Conservation (phyloP, 2,797 vertebrate genomes). For the Melanotaenia pygmaea region DNA sequence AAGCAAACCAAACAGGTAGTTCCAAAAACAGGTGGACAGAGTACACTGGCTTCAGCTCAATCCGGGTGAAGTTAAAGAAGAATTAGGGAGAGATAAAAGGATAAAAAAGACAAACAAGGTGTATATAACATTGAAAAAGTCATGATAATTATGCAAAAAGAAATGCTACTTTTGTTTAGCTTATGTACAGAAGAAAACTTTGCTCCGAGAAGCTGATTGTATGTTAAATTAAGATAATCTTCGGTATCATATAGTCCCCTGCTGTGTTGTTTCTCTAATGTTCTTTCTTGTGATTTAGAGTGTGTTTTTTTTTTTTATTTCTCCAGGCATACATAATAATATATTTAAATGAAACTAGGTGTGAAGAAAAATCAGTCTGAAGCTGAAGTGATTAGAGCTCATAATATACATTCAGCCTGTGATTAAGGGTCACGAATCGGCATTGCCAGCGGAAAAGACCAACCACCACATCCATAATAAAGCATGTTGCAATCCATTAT, state of each 20-base stretch:
- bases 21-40: no score
- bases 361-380: conserved; percentile 7
- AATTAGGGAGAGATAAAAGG: no score
- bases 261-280: background rate
- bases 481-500: conserved; percentile 14
- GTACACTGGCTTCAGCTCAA: no score
- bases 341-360: conserved; percentile 33
- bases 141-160: no score
- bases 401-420: conserved; percentile 23
- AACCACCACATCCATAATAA: conserved; percentile 8
- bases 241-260: background rate
- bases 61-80: no score
- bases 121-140: no score
- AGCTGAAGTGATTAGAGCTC: conserved; percentile 37
- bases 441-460: conserved; percentile 10
- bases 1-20: no score
- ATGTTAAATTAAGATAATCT: background rate
- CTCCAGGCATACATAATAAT: background rate
- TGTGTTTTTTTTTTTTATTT: background rate
- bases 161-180: no score
- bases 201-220: background rate
- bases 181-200: background rate
- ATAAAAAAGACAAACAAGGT: no score
- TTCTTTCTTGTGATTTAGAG: background rate
- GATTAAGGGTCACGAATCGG: conserved; percentile 17